These are phyloP conservation scores for Hirtodrosophila trivittata DNA, from an alignment of 2,888 invertebrate species.

Conservation along the genomic window DNA sequence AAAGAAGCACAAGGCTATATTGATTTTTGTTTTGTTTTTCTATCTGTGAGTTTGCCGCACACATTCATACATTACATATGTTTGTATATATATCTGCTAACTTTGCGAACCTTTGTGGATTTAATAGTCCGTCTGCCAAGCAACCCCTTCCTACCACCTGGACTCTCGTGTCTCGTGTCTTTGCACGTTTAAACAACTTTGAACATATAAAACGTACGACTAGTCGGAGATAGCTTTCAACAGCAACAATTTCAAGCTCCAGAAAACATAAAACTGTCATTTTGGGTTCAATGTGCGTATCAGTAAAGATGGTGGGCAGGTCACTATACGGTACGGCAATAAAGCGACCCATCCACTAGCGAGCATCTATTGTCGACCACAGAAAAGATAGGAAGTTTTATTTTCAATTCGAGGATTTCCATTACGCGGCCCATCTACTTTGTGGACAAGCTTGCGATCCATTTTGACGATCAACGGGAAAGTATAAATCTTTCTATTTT, in stretches of 20 bases:
- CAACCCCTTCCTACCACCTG: neutral
- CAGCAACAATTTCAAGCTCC: conserved; percentile 60
- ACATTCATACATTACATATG: conserved; percentile 2
- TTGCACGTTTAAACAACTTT: conserved; percentile 35
- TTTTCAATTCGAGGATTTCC: too few species aligned
- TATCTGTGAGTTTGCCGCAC: conserved; percentile 25
- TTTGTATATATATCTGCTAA: neutral
- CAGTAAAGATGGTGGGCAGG: conserved; percentile 38
- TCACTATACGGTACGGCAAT: conserved; percentile 40
- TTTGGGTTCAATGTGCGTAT: conserved; percentile 58
- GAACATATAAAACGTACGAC: conserved; percentile 35
- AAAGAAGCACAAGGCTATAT: conserved; percentile 62
- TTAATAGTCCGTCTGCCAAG: conserved; percentile 5
- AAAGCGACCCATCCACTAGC: neutral
- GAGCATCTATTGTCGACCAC: too few species aligned
- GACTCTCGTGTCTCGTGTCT: neutral
- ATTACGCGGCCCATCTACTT: too few species aligned
- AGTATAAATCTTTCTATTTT: too few species aligned
- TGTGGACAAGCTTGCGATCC: too few species aligned
- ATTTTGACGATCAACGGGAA: too few species aligned
- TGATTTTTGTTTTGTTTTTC: conserved; percentile 56
- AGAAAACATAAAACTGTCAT: conserved; percentile 66
- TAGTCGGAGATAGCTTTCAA: conserved; percentile 7
- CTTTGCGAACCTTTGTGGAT: conserved; percentile 4
- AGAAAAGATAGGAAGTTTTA: too few species aligned